These are phyloP conservation scores for Euglossa dilemma DNA, from an alignment of 1,140 invertebrate species.

Conservation along the genomic window DNA sequence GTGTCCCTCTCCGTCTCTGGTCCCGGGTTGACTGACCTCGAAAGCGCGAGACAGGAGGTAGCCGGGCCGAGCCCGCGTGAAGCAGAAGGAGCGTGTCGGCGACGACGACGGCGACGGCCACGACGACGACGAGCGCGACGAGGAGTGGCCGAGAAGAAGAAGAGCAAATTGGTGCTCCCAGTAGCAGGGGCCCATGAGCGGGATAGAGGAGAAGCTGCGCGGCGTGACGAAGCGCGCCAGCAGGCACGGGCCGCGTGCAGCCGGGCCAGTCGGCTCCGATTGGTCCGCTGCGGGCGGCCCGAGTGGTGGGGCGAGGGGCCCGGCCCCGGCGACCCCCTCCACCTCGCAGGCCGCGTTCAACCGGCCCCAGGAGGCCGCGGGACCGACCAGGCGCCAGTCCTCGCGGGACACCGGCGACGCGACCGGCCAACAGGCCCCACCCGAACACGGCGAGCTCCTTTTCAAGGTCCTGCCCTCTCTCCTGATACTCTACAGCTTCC, in stretches of 20 bases:
- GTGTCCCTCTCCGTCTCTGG: constrained; percentile 14
- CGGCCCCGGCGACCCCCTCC: constrained; percentile 62
- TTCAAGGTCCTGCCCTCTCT: constrained; percentile 74
- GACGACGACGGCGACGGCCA: constrained; percentile 59
- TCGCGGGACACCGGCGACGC: constrained; percentile 70
- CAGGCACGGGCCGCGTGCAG: constrained; percentile 53
- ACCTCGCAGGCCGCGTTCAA: constrained; percentile 34
- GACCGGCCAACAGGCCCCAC: constrained; percentile 73
- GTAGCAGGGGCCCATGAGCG: constrained; percentile 76
- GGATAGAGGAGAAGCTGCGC: constrained; percentile 72
- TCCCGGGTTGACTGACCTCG: constrained; percentile 41
- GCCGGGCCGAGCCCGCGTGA: constrained; percentile 13
- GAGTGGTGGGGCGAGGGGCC: constrained; percentile 55
- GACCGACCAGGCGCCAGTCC: constrained; percentile 69
- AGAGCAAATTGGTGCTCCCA: constrained; percentile 82
- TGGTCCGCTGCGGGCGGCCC: constrained; percentile 59
- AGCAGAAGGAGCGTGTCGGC: constrained; percentile 46
- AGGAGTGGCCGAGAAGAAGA: constrained; percentile 83
- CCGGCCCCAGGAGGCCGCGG: constrained; percentile 64
- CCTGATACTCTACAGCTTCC: constrained; percentile 42
- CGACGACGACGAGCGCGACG: constrained; percentile 61
- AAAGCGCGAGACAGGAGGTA: constrained; percentile 12
- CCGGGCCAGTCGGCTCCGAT: constrained; percentile 57
- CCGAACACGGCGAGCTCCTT: constrained; percentile 77
- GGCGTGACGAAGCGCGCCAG: constrained; percentile 63